These are phyloP conservation scores for Laticauda laticaudata DNA, from an alignment of 2,113 vertebrate genomes.

Conservation along the genomic window DNA sequence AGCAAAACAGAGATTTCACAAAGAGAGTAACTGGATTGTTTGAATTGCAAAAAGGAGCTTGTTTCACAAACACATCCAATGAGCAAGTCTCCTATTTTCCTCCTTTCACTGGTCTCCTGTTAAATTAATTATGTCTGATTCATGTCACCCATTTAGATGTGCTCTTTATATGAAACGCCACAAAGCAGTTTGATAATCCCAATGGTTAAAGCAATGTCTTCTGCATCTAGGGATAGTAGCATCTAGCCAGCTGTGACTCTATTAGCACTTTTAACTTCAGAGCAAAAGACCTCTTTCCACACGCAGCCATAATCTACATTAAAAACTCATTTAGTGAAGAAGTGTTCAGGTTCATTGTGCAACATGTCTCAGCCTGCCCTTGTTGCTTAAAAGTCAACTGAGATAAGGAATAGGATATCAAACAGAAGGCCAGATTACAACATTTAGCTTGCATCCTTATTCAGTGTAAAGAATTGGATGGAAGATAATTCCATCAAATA, in stretches of 20 bases:
- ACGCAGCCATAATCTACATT: background rate
- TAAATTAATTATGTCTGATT: background rate
- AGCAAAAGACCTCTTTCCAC: background rate
- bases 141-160: background rate
- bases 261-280: rapidly evolving
- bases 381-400: slow-evolving; percentile 49
- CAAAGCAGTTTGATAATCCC: slow-evolving; percentile 1
- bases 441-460: background rate
- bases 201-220: background rate
- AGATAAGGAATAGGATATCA: slow-evolving; percentile 19
- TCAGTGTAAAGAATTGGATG: background rate
- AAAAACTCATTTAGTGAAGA: slow-evolving; percentile 22
- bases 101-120: background rate
- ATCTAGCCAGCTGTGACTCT: background rate
- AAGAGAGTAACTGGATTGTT: background rate
- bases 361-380: slow-evolving; percentile 42
- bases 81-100: background rate
- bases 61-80: background rate
- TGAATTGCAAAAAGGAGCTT: background rate
- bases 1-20: background rate
- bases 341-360: slow-evolving; percentile 30
- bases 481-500: slow-evolving; percentile 21
- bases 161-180: background rate
- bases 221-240: slow-evolving; percentile 24
- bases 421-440: slow-evolving; percentile 2